phyloP scores from a whole-genome alignment of 2,888 invertebrate genomes.

The Tenthredo scrophulariae region DNA sequence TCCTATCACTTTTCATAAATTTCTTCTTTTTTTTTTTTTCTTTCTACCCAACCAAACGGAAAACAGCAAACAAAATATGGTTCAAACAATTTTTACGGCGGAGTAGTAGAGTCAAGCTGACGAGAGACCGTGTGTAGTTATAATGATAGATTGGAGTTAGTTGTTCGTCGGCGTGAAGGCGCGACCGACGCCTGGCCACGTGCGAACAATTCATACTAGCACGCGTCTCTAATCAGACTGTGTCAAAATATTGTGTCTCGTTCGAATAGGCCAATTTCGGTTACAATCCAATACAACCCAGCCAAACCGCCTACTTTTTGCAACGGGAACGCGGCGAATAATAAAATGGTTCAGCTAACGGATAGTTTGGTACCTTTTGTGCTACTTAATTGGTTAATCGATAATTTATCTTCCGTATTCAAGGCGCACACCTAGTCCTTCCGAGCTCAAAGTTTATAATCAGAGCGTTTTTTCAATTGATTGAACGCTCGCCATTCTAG shows the following conservation, averaged over 20 bases:
- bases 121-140: neutral
- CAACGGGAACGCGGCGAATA: constrained; percentile 21
- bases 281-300: constrained; percentile 55
- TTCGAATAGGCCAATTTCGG: constrained; percentile 74
- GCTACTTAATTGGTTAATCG: neutral
- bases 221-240: constrained; percentile 48
- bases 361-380: constrained; percentile 36
- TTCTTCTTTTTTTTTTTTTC: neutral
- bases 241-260: constrained; percentile 63
- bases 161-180: constrained; percentile 36
- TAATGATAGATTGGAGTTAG: constrained; percentile 6
- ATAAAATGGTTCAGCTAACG: constrained; percentile 25
- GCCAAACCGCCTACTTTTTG: constrained; percentile 39
- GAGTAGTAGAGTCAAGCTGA: neutral
- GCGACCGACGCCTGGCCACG: constrained; percentile 45
- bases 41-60: neutral
- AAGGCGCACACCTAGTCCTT: neutral
- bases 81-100: neutral
- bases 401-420: constrained; percentile 29
- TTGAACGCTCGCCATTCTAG: neutral
- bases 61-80: neutral
- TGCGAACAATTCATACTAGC: constrained; percentile 44
- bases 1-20: neutral
- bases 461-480: constrained; percentile 19
- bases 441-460: neutral